Base-by-base conservation (phyloP, 2,797 vertebrate species). In the Allobates femoralis region DNA sequence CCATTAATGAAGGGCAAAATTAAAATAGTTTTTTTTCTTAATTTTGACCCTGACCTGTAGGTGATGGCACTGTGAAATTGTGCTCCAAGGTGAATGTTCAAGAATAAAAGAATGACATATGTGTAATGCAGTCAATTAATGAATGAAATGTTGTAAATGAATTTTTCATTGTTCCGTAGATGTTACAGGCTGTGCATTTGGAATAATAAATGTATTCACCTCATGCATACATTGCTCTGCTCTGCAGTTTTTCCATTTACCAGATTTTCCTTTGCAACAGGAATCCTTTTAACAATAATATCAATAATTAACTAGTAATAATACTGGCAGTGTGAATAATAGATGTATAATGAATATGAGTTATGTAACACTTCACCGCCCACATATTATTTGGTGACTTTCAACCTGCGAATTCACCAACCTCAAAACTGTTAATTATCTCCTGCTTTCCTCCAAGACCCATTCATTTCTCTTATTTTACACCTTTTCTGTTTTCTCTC, bases 161-260 rank as follows among this genome's bases (percentile, higher is more conserved):
- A 10, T 41, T 73, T 30, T 83, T n/a, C 51, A 60, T 73, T 83
- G 67, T 82, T 73, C 32, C 15, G 50, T 73, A 41, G 30, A 23
- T 34, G 67, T 46, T 71, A 51, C 37, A 62, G n/a, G 58, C 37
- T 46, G 37, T 15, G 69, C 69, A 50, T 50, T n/a, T 51, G 67
- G 79, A 81, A 81, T 73, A 83, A 58, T 8, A 82, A 71, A n/a
- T 26, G 32, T 34, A 71, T 71, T 55, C 50, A 60, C 73, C 53
- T 83, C n/a, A 58, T 50, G 26, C 67, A 60, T 75, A 74, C 41
- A 26, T 12, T 41, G 53, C 60, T 66, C 37, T 37, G 62, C 41
- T 46, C 30, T 51, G 67, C 64, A 26, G 30, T 16, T 37, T 71
- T 56, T 53, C 51, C 50, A 62, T 66, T 50, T 53, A 69, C 46